Evolutionary conservation across 2,888 invertebrate species (phyloP).

Genomic region (Branchellion lobata): DNA sequence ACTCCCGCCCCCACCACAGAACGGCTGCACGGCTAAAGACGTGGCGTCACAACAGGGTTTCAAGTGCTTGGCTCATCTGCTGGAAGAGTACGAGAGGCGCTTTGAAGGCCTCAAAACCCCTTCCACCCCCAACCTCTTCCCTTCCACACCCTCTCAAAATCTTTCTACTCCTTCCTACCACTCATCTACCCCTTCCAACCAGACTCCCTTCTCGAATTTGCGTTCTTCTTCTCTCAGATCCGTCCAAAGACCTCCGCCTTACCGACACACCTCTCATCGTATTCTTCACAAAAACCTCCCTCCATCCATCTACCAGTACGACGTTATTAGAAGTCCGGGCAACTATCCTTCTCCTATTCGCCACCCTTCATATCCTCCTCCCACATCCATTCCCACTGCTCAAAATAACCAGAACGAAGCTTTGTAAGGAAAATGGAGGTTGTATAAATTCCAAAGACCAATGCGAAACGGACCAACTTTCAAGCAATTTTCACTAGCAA

Average conservation of each 20-base stretch:
- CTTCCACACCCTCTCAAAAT: neutral
- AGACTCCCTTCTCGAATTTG: neutral
- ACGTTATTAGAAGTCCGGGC: slow-evolving; percentile 49
- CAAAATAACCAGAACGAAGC: neutral
- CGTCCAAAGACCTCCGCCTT: neutral
- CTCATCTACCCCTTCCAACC: neutral
- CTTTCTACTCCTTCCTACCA: neutral
- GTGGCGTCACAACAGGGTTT: slow-evolving; percentile 52
- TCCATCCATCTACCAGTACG: slow-evolving; percentile 46
- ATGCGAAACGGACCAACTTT: neutral
- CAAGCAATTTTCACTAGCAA: slow-evolving; percentile 13
- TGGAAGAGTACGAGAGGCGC: slow-evolving; percentile 50
- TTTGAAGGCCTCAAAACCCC: slow-evolving; percentile 15
- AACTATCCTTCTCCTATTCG: slow-evolving; percentile 47
- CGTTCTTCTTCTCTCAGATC: neutral
- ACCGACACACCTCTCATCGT: slow-evolving; percentile 4
- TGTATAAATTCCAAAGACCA: neutral
- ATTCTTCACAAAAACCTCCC: slow-evolving; percentile 37
- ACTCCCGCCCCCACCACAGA: slow-evolving; percentile 48
- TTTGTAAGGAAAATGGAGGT: neutral
- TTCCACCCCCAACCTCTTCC: neutral
- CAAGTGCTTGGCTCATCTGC: slow-evolving; percentile 49
- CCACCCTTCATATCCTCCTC: neutral
- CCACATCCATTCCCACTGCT: neutral
- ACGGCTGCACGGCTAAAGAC: slow-evolving; percentile 50